Base-by-base conservation (phyloP, 2,113 vertebrate species). In the Blennius ocellaris region DNA sequence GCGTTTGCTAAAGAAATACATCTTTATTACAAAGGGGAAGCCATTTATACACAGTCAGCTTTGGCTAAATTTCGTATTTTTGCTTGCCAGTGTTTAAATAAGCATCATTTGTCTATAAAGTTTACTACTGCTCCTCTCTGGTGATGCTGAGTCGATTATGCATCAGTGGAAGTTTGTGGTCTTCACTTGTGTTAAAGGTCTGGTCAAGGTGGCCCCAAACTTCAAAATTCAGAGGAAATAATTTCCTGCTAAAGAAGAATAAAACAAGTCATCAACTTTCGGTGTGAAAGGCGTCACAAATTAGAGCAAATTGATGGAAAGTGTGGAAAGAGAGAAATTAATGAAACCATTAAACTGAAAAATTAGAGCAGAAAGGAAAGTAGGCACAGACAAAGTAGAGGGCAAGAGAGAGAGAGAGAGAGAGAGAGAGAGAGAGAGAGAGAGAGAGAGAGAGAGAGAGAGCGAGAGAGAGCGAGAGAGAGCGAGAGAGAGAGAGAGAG, bases 331-430 rank as follows among this genome's bases (percentile, higher is more conserved):
- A 49, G 15, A 53, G 64, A 65, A 36, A 54, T 59, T 78, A 59
- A 62, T 66, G 60, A 67, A 62, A 62, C 5, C 3, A 62, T 77
- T 73, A 44, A 70, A 51, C 17, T 36, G 53, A 54, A 51, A 55
- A 54, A 65, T 37, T 61, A 30, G 16, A 39, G 8, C 3, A 55
- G 41, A 7, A 44, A 36, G 9, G 16, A 53, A 41, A 15, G 6
- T 5, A 44, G 17, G 11, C 41, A 10, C 21, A 45, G 53, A 51
- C 8, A 36, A 58, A 53, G 54, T 14, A 64, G 43, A 51, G 39
- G 45, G 16, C 15, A 9, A 37, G 44, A 48, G 54, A 44, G 52
- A 15, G 41, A 36, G 52, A 66, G 40, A 30, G n/a, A 7, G 8
- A 12, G 37, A 65, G 8, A 30, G 21, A 30, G 21, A 30, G 21